These are phyloP conservation scores for Dicerorhinus sumatrensis DNA, from an alignment of 2,113 vertebrate genomes.

Conservation along the genomic window DNA sequence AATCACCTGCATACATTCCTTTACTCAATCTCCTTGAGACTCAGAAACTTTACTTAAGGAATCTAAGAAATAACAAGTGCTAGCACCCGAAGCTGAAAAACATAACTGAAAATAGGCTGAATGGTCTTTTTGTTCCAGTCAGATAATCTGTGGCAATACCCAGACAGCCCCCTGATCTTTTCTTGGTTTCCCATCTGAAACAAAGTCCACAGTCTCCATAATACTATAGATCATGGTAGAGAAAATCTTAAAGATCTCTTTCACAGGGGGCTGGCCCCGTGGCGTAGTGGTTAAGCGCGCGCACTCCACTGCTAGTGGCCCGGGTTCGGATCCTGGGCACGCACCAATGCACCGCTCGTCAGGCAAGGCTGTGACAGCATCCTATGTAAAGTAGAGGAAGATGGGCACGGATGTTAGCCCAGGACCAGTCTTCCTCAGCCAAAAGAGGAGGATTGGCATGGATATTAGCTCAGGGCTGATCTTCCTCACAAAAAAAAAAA, in stretches of 20 bases:
- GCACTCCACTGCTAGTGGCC: no score
- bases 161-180: not conserved
- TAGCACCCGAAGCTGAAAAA: not conserved
- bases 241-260: not conserved
- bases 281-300: no score
- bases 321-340: no score
- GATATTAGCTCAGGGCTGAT: no score
- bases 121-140: not conserved
- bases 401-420: no score
- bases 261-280: no score
- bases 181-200: not conserved
- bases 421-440: no score
- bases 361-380: no score
- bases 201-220: not conserved
- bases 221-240: not conserved
- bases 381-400: no score
- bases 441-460: no score
- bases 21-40: not conserved
- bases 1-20: not conserved
- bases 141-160: not conserved
- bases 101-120: not conserved
- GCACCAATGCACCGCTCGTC: no score
- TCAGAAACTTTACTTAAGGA: not conserved
- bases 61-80: not conserved
- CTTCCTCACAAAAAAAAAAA: no score